These are phyloP conservation scores for Agrilus biguttatus DNA, from an alignment of 2,888 invertebrate genomes.

Conservation along the genomic window DNA sequence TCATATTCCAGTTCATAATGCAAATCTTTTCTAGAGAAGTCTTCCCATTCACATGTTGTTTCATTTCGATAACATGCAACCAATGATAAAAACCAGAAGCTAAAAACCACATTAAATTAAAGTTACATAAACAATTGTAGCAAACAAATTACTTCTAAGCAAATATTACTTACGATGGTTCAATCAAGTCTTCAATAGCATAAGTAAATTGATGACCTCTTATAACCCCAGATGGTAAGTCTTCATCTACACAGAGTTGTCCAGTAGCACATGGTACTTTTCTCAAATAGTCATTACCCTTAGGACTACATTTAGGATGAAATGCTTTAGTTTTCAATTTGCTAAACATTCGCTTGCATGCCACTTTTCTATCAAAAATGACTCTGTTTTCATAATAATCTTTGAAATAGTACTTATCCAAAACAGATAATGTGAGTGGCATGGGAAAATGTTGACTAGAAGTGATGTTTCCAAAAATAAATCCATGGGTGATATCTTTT, in stretches of 20 bases:
- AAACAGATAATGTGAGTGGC: slow-evolving; percentile 72
- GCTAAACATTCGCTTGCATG: slow-evolving; percentile 78
- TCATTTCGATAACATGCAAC: slow-evolving; percentile 81
- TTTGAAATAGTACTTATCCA: slow-evolving; percentile 77
- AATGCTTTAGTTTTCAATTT: slow-evolving; percentile 71
- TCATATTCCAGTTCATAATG: slow-evolving; percentile 58
- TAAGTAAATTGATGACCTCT: slow-evolving; percentile 87
- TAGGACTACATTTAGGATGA: slow-evolving; percentile 66
- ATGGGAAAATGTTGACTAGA: slow-evolving; percentile 48
- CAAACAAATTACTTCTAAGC: not conserved
- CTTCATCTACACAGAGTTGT: slow-evolving; percentile 74
- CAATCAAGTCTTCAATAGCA: slow-evolving; percentile 74
- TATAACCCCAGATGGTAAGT: slow-evolving; percentile 70
- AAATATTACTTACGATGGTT: slow-evolving; percentile 57
- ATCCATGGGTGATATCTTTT: slow-evolving; percentile 77
- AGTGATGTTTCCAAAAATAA: slow-evolving; percentile 91
- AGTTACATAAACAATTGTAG: not conserved
- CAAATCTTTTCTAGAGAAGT: slow-evolving; percentile 39
- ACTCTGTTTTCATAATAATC: slow-evolving; percentile 77
- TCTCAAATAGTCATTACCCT: slow-evolving; percentile 67
- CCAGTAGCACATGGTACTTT: slow-evolving; percentile 71
- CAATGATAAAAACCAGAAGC: slow-evolving; percentile 93
- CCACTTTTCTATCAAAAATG: slow-evolving; percentile 47
- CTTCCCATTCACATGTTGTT: slow-evolving; percentile 71
- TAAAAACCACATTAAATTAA: slow-evolving; percentile 25